Percentiles rank a stretch among this genome's conserved stretches.
phyloP scores from a whole-genome alignment of 2,888 invertebrate genomes.

The Eucera pruinosa region DNA sequence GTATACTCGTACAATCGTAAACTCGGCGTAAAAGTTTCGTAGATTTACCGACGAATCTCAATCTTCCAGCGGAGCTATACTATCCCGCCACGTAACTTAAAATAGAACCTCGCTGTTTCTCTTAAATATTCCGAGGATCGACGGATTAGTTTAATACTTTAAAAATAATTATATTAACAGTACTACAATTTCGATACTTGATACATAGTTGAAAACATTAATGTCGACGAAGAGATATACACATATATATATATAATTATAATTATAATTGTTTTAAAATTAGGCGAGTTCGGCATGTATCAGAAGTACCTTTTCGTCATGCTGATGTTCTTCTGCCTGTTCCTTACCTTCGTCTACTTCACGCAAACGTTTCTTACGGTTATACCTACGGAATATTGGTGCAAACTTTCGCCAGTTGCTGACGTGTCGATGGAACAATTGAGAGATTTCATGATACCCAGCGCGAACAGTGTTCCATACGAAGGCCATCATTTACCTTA shows the following conservation, averaged over 20 bases:
- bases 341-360: conserved; percentile 80
- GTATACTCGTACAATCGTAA: not conserved
- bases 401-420: conserved; percentile 69
- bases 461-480: conserved; percentile 52
- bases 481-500: conserved; percentile 66
- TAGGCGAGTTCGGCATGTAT: conserved; percentile 79
- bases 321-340: conserved; percentile 79
- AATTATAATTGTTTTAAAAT: not conserved
- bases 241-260: too few relatives aligned
- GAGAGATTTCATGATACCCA: conserved; percentile 67
- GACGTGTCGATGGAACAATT: conserved; percentile 56
- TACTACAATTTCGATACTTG: too few relatives aligned
- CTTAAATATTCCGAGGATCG: too few relatives aligned
- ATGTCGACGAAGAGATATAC: too few relatives aligned
- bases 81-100: too few relatives aligned
- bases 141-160: too few relatives aligned
- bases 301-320: conserved; percentile 78
- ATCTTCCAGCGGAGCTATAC: too few relatives aligned
- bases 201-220: too few relatives aligned
- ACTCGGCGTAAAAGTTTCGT: too few relatives aligned
- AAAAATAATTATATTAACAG: too few relatives aligned
- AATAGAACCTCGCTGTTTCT: too few relatives aligned
- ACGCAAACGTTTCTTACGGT: conserved; percentile 80
- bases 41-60: too few relatives aligned
- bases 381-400: conserved; percentile 78